phyloP scores from a whole-genome alignment of 2,113 vertebrate species.

The Rostratula benghalensis region DNA sequence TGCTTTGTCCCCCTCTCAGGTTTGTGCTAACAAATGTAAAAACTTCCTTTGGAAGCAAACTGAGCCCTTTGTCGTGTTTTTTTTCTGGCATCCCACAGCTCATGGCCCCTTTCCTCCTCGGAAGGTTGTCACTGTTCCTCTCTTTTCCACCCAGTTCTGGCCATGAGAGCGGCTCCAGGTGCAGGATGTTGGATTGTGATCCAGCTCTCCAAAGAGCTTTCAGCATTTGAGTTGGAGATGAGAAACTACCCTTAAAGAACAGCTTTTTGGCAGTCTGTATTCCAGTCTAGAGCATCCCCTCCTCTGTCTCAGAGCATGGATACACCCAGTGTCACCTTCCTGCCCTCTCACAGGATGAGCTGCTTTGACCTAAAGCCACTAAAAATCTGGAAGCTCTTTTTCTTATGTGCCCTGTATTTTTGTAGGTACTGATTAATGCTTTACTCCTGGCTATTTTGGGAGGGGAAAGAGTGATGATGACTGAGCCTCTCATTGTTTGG shows the following conservation, averaged over 20 bases:
- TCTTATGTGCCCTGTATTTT: not conserved
- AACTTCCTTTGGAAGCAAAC: not conserved
- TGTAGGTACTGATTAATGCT: not conserved
- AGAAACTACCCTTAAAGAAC: too few relatives aligned
- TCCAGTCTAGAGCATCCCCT: not conserved
- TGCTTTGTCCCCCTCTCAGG: not conserved
- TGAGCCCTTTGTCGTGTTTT: not conserved
- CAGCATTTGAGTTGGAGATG: not conserved
- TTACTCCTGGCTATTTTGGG: not conserved
- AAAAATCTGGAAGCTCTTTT: not conserved
- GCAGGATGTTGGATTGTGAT: not conserved
- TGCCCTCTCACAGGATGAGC: not conserved
- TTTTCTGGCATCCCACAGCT: accelerated
- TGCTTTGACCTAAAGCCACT: not conserved
- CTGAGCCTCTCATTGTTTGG: not conserved
- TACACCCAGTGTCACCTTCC: accelerated
- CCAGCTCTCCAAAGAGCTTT: not conserved
- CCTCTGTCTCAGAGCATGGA: not conserved
- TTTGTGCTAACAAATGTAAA: not conserved
- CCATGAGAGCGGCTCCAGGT: not conserved
- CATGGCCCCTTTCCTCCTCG: not conserved
- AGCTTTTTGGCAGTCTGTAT: not conserved
- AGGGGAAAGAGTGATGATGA: not conserved
- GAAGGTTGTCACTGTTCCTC: not conserved
- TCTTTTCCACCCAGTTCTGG: not conserved